phyloP scores from a whole-genome alignment of 2,113 vertebrate species.

The Sminthopsis crassicaudata region DNA sequence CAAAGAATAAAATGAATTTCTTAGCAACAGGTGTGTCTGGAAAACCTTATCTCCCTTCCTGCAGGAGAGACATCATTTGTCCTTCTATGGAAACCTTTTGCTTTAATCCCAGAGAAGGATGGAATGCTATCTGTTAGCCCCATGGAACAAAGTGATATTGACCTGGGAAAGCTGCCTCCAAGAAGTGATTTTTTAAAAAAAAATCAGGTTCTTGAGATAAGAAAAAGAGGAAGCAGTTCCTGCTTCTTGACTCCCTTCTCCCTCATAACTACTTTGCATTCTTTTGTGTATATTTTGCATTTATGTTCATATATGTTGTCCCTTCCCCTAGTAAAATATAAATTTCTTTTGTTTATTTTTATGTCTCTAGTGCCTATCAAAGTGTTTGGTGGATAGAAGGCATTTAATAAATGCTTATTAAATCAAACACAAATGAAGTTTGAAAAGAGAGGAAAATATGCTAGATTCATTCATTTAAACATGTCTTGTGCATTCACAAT shows the following conservation, averaged over 20 bases:
- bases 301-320: not conserved
- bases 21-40: not conserved
- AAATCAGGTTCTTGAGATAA: not conserved
- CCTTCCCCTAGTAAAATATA: not conserved
- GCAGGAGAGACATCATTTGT: not conserved
- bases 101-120: not conserved
- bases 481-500: not conserved
- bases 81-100: not conserved
- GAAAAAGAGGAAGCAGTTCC: not conserved
- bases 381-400: not conserved
- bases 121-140: not conserved
- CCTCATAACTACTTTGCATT: not conserved
- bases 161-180: not conserved
- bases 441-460: not conserved
- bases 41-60: not conserved
- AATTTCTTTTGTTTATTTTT: not conserved
- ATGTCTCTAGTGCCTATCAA: not conserved
- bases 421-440: not conserved
- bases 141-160: not conserved
- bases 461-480: not conserved
- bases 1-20: not conserved
- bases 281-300: not conserved
- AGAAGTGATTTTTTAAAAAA: not conserved
- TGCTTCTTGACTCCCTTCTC: not conserved
- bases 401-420: not conserved